phyloP scores from a whole-genome alignment of 37 sponge, comb jelly and placozoan genomes.

The Oopsacas minuta region DNA sequence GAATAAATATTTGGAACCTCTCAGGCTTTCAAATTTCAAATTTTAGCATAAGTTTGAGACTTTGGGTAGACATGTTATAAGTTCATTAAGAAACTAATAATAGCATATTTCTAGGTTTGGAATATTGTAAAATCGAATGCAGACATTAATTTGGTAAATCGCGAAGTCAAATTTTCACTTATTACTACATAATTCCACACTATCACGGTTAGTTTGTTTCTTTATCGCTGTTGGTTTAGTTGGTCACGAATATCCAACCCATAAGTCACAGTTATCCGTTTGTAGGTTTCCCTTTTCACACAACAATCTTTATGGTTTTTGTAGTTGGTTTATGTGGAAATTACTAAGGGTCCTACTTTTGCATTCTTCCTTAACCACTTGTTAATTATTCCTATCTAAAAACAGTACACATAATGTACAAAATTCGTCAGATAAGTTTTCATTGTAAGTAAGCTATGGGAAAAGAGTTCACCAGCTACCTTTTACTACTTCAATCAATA shows the following conservation, averaged over 20 bases:
- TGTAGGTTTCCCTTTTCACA: neutral
- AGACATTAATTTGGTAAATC: too few relatives aligned
- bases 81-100: too few relatives aligned
- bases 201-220: conserved; percentile 17
- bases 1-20: too few relatives aligned
- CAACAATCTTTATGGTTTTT: conserved; percentile 14
- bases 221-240: conserved; percentile 14
- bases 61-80: too few relatives aligned
- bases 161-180: too few relatives aligned
- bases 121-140: too few relatives aligned
- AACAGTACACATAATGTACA: conserved; percentile 8
- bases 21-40: too few relatives aligned
- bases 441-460: neutral
- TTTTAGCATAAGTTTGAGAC: too few relatives aligned
- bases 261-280: too few relatives aligned
- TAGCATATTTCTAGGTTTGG: too few relatives aligned
- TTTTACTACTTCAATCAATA: conserved; percentile 3
- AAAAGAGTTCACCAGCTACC: conserved; percentile 19
- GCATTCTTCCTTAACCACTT: conserved; percentile 15
- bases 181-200: too few relatives aligned
- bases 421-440: neutral
- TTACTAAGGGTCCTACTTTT: conserved; percentile 19
- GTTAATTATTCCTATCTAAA: conserved; percentile 14
- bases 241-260: conserved; percentile 19
- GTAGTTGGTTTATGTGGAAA: conserved; percentile 5